A percentile compares a stretch with the other conserved stretches of the same genome.
Conservation (phyloP, 2,113 vertebrate genomes). For the Procapra przewalskii region DNA sequence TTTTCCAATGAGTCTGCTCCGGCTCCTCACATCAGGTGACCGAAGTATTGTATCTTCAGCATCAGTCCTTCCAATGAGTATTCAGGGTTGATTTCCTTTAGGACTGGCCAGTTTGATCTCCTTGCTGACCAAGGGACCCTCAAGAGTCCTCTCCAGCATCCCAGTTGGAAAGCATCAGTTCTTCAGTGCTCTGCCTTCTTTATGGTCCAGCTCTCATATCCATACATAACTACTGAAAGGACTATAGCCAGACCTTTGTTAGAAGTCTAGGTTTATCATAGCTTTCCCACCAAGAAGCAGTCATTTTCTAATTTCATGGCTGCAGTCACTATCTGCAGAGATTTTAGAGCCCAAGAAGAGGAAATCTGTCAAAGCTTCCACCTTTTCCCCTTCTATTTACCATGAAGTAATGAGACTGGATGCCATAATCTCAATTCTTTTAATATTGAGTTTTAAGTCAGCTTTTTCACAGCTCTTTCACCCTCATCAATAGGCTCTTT, state of each 20-base stretch:
- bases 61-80: not conserved
- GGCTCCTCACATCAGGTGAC: not conserved
- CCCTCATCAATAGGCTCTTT: not conserved
- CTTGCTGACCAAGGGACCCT: not conserved
- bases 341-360: not conserved
- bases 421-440: not conserved
- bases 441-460: not conserved
- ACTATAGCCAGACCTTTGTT: not conserved
- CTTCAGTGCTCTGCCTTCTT: not conserved
- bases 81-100: not conserved
- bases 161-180: not conserved
- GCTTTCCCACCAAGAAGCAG: not conserved
- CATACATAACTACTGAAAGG: not conserved
- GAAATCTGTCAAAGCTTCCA: not conserved
- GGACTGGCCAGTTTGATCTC: not conserved
- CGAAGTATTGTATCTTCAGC: not conserved
- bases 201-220: not conserved
- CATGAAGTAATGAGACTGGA: not conserved
- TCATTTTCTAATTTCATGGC: not conserved
- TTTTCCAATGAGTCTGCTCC: not conserved
- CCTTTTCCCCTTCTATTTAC: not conserved
- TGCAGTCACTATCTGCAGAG: not conserved
- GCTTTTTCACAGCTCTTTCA: not conserved
- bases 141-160: not conserved
- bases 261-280: not conserved